Conservation (phyloP, 2,888 invertebrate genomes). For the Tricholauxania praeusta region DNA sequence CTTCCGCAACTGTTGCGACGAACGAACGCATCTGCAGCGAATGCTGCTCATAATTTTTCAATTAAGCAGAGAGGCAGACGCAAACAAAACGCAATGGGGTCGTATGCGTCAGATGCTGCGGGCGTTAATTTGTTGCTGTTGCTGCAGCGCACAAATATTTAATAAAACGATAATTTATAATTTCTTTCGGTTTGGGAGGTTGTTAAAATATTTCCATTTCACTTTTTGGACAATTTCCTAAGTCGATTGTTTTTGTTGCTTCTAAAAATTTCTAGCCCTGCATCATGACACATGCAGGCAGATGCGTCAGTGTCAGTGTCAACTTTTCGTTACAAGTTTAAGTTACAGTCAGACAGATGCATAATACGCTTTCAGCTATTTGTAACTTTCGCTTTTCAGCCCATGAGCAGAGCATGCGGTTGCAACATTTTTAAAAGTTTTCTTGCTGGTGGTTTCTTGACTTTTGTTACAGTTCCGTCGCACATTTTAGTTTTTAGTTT, state of each 20-base stretch:
- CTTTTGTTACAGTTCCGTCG: slow-evolving; percentile 51
- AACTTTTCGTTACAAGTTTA: slow-evolving; percentile 17
- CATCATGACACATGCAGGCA: slow-evolving; percentile 46
- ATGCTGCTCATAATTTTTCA: too few relatives aligned
- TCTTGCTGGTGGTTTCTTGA: slow-evolving; percentile 44
- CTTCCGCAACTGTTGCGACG: too few relatives aligned
- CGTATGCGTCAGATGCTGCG: neutral
- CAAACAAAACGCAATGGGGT: too few relatives aligned
- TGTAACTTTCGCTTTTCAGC: slow-evolving; percentile 34
- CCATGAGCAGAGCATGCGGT: neutral
- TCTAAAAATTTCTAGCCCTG: neutral
- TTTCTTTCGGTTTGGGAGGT: neutral
- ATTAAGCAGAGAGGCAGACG: too few relatives aligned
- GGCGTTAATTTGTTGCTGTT: slow-evolving; percentile 1
- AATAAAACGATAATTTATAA: slow-evolving; percentile 18
- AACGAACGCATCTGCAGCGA: too few relatives aligned
- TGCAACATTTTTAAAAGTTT: slow-evolving; percentile 58
- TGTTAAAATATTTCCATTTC: slow-evolving; percentile 10
- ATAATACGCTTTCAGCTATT: slow-evolving; percentile 37
- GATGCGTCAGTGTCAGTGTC: slow-evolving; percentile 41
- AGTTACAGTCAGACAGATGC: slow-evolving; percentile 39
- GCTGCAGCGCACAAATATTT: slow-evolving; percentile 25
- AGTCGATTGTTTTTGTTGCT: neutral
- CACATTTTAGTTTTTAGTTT: slow-evolving; percentile 19
- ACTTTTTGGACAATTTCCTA: slow-evolving; percentile 10